Evolutionary conservation across 2,888 invertebrate genomes (phyloP), one percentile per base, ranked within the genome.

Genomic region (Spilosoma lubricipeda): DNA sequence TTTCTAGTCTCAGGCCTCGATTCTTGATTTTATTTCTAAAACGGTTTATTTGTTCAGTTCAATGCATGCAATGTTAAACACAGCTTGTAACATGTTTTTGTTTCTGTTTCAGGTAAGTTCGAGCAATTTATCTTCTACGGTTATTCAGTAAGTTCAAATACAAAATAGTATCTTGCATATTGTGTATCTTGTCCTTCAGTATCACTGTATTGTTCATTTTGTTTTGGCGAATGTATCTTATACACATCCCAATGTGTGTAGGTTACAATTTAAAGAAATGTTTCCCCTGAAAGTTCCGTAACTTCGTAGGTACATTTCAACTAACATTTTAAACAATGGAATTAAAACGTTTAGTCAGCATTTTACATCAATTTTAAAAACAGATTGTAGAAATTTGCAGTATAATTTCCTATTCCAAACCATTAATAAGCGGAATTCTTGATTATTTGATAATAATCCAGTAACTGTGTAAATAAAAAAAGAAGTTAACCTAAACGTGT

Each of bases 61-160:
- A 64, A 67, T 63, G 45, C 27, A 42, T 15, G 27, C 18, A 27
- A 36, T 20, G n/a, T 67, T 52, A 27, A 66, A 33, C 36, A 36
- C 20, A 68, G 1, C 7, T 64, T 27, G 39, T 56, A 69, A 73
- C 82, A 81, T 82, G 42, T 71, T 75, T 68, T 18, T 67, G 79
- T 82, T 85, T 85, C 73, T 84, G 78, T 89, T 86, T 70, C 90
- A 90, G 90, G 90, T 90, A 89, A 88, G 90, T 85, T 80, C 75
- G 73, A 74, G 81, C 63, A 23, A 52, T 9, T 20, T 42, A 30
- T 52, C 68, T 5, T 63, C 27, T 45, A 13, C 23, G 65, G 23
- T 20, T 65, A 59, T 39, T 36, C 33, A 39, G 85, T 87, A 85
- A 88, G 87, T 86, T 75, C 70, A 70, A 74, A 67, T 30, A 67